A percentile compares a stretch with the other conserved stretches of the same genome.
These are phyloP conservation scores for Halocynthia roretzi DNA, from an alignment of 23 tunicate genomes.

Conservation along the genomic window DNA sequence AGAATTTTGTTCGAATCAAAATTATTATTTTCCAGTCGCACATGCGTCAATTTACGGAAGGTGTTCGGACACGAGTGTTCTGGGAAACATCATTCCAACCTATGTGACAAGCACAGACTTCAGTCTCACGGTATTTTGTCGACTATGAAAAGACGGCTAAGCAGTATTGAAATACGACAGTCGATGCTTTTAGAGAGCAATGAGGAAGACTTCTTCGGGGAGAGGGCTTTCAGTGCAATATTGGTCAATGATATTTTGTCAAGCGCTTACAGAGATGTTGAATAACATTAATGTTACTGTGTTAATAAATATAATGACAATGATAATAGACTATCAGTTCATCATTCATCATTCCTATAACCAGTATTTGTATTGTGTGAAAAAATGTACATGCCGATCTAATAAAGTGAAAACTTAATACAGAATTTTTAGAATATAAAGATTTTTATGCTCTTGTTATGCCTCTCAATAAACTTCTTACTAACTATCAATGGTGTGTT, in stretches of 20 bases:
- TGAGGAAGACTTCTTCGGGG: background rate
- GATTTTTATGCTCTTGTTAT: too few species aligned
- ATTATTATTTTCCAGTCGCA: too few species aligned
- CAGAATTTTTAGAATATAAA: too few species aligned
- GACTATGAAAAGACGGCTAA: slow-evolving; percentile 3
- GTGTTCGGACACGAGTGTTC: slow-evolving; percentile 13
- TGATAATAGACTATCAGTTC: too few species aligned
- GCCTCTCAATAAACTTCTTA: too few species aligned
- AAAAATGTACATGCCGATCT: too few species aligned
- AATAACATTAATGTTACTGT: too few species aligned
- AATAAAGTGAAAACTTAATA: too few species aligned
- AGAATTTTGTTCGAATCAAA: background rate
- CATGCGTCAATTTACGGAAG: slow-evolving; percentile 1
- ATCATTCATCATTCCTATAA: too few species aligned
- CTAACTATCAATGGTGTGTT: too few species aligned
- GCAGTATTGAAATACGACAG: slow-evolving; percentile 7
- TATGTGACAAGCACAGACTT: background rate
- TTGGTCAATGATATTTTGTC: slow-evolving; percentile 22
- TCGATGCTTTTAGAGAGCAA: slow-evolving; percentile 10
- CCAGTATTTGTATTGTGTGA: too few species aligned
- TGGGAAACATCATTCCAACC: background rate
- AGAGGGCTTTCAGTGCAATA: slow-evolving; percentile 9
- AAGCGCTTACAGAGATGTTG: slow-evolving; percentile 15
- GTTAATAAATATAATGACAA: too few species aligned
- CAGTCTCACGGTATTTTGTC: background rate